These are phyloP conservation scores for Parasteatoda lunata DNA, from an alignment of 2,888 invertebrate genomes.

Conservation along the genomic window DNA sequence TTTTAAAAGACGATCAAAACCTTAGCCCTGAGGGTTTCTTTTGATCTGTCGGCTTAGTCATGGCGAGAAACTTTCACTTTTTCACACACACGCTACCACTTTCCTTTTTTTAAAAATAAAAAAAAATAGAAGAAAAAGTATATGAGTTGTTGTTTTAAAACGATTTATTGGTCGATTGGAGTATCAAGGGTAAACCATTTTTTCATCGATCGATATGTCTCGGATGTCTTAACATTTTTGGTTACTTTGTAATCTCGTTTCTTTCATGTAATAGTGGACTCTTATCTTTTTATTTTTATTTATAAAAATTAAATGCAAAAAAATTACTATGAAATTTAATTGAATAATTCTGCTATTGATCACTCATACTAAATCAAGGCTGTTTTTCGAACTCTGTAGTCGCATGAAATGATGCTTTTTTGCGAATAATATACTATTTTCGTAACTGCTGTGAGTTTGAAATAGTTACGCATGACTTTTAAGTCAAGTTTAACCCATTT, in stretches of 20 bases:
- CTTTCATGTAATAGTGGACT: background rate
- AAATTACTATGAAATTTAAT: too few species aligned
- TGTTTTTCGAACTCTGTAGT: background rate
- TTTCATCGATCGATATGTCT: slow-evolving; percentile 26
- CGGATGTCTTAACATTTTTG: background rate
- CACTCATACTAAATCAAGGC: background rate
- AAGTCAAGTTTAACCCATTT: background rate
- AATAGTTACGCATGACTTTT: too few species aligned
- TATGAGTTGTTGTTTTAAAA: slow-evolving; percentile 55
- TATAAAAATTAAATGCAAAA: background rate
- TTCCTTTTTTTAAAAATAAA: slow-evolving; percentile 32
- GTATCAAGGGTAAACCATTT: background rate
- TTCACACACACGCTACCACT: background rate
- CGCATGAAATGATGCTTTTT: too few species aligned
- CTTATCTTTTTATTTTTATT: background rate
- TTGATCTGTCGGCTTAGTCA: slow-evolving; percentile 56
- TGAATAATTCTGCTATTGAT: slow-evolving; percentile 1
- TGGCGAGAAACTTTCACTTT: slow-evolving; percentile 43
- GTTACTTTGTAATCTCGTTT: background rate
- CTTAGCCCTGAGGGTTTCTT: slow-evolving; percentile 55
- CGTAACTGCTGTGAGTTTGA: too few species aligned
- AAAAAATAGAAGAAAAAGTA: background rate
- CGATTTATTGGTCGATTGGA: slow-evolving; percentile 47
- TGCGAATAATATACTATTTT: too few species aligned
- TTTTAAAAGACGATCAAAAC: slow-evolving; percentile 61